Evolutionary conservation across 1,140 invertebrate species (phyloP), one percentile per base, ranked within the genome.

Genomic region (Sweltsa coloradensis): DNA sequence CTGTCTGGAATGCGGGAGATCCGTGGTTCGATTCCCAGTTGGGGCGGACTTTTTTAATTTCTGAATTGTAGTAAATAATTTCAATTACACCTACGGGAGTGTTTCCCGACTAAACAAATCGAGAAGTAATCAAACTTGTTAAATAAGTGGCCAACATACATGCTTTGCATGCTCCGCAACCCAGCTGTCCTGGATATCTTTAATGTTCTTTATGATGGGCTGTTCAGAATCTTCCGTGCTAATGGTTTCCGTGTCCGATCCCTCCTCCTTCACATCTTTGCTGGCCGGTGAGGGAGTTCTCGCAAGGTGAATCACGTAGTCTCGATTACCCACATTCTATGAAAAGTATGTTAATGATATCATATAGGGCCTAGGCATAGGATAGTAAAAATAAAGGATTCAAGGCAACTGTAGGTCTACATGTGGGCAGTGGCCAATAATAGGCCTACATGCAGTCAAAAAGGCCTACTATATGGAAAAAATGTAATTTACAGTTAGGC

Each of bases 241-340:
- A 13, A 60, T 55, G 6, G 57, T 34, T 47, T 55, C 46, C 16
- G 14, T 42, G 13, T 34, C 44, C 6, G 54, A 53, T 37, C 42
- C 50, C 19, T 57, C 56, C 13, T 60, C 61, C 51, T 59, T 67
- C 57, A 54, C 70, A 58, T 26, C 65, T 60, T 54, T 71, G 25
- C 66, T 61, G 5, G 65, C 63, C 40, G 76, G 74, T 31, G 75
- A 74, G n/a, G 81, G 78, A 16, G 82, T 83, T 53, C 76, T 72
- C 13, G 81, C 76, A 53, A 86, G 64, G 57, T 83, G 81, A 39
- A 85, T 72, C 2, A 83, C 73, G 67, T 73, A 82, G 58, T 84
- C 81, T 56, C 75, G 77, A 51, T 74, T 68, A 34, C 60, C 59
- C 29, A 72, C 72, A 55, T 76, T 76, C 68, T 73, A n/a, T n/a